Evolutionary conservation across 1,140 invertebrate species (phyloP).

Genomic region (Nomia melanderi): DNA sequence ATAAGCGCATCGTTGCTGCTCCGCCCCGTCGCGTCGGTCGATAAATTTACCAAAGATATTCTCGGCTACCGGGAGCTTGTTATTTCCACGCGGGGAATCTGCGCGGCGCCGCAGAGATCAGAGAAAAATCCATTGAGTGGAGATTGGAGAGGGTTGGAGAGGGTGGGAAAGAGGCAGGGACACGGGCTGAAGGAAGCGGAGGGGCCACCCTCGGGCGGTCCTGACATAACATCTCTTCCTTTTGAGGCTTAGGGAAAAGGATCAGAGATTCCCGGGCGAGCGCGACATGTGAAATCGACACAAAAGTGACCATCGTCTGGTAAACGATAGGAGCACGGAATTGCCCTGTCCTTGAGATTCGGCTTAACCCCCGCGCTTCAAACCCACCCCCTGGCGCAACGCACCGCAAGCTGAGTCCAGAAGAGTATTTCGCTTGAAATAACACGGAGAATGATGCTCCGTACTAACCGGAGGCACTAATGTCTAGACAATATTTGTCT

Average conservation of each 20-base stretch:
- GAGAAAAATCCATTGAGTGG: constrained; percentile 54
- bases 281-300: constrained; percentile 64
- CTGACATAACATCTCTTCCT: constrained; percentile 71
- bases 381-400: not conserved
- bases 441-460: constrained; percentile 50
- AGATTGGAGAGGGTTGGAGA: not conserved
- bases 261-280: constrained; percentile 56
- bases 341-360: constrained; percentile 40
- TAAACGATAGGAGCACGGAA: constrained; percentile 68
- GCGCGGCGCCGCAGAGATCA: constrained; percentile 55
- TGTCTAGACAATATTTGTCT: constrained; percentile 74
- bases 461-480: constrained; percentile 44
- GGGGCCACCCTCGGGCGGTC: constrained; percentile 37
- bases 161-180: not conserved
- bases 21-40: constrained; percentile 42
- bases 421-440: constrained; percentile 59
- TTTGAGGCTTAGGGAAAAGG: constrained; percentile 59
- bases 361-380: constrained; percentile 46
- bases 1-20: constrained; percentile 47
- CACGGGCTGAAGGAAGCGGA: too few species aligned
- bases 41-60: constrained; percentile 68
- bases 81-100: constrained; percentile 71
- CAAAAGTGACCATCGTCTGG: constrained; percentile 74
- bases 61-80: constrained; percentile 67
- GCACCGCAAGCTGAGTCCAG: constrained; percentile 28